Evolutionary conservation across 1,140 invertebrate species (phyloP), one percentile per base, ranked within the genome.

Genomic region (Lordiphosa clarofinis): DNA sequence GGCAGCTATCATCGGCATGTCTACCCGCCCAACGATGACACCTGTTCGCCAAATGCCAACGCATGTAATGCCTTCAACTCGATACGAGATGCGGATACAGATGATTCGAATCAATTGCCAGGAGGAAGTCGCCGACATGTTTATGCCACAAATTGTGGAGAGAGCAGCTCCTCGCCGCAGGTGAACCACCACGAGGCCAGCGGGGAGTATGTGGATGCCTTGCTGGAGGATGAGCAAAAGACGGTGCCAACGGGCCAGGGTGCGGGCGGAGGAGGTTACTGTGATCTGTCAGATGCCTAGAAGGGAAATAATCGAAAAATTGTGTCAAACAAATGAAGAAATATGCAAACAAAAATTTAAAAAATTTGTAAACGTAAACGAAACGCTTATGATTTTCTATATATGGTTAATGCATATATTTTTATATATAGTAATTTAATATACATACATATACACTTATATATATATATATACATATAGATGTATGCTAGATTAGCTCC

Each of bases 101-200:
- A 88, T 59, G 87, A 88, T 56, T 87, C 87, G 11, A 88, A 84
- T 55, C 87, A 87, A 56, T 38, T 74, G 53, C 68, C 78, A 0
- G 60, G 70, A 4, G 60, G 67, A 28, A 86, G 79, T 43, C 46
- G 70, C 7, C 81, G 72, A 6, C 87, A 88, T 71, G 87, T 88
- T 8, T 88, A 88, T 58, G 87, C 87, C 44, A 88, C 87, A 13
- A 88, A 88, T 21, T 88, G 87, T 57, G 86, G 86, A 36, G 87
- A 88, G 54, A 86, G 84, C 53, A 79, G 73, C 24, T 88, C 81
- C 6, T 88, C 87, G 57, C 79, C 84, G 37, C 87, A 88, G 59
- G 87, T 88, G 19, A 82, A 88, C 52, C 86, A 87, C 36, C 70
- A 79, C 43, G 87, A 88, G 50, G 61, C 78, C 5, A 55, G 49